Conservation (phyloP, 2,888 invertebrate species). For the Lymantria monacha region DNA sequence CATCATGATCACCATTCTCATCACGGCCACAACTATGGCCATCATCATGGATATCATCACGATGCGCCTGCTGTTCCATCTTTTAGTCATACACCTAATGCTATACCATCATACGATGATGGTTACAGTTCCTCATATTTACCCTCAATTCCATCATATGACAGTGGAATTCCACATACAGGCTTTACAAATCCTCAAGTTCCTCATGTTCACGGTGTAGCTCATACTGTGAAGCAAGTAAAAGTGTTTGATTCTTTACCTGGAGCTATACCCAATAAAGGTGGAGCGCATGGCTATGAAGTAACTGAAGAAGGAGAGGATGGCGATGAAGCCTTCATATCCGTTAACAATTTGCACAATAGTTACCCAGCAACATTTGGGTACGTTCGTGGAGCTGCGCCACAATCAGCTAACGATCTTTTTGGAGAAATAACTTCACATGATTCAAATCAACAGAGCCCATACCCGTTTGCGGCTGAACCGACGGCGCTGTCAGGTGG, state of each 20-base stretch:
- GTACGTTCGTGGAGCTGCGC: slow-evolving; percentile 52
- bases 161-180: slow-evolving; percentile 29
- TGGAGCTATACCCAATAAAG: slow-evolving; percentile 46
- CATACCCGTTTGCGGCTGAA: slow-evolving; percentile 52
- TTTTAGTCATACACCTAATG: slow-evolving; percentile 43
- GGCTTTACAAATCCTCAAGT: slow-evolving; percentile 24
- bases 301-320: slow-evolving; percentile 70
- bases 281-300: slow-evolving; percentile 56
- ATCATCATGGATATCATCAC: slow-evolving; percentile 38
- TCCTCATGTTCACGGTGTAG: slow-evolving; percentile 43
- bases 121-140: slow-evolving; percentile 50
- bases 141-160: slow-evolving; percentile 48
- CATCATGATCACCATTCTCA: slow-evolving; percentile 40
- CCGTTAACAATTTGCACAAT: slow-evolving; percentile 58
- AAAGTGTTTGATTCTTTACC: slow-evolving; percentile 70
- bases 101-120: slow-evolving; percentile 52
- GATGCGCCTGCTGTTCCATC: slow-evolving; percentile 41
- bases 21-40: slow-evolving; percentile 32
- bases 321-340: slow-evolving; percentile 60
- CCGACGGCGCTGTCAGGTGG: slow-evolving; percentile 45
- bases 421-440: slow-evolving; percentile 52
- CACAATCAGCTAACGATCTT: slow-evolving; percentile 46
- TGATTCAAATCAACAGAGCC: slow-evolving; percentile 45
- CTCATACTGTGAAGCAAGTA: slow-evolving; percentile 70
- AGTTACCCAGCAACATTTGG: slow-evolving; percentile 59